Evolutionary conservation across 1,140 invertebrate genomes (phyloP).

Genomic region (Saccostrea glomerata): DNA sequence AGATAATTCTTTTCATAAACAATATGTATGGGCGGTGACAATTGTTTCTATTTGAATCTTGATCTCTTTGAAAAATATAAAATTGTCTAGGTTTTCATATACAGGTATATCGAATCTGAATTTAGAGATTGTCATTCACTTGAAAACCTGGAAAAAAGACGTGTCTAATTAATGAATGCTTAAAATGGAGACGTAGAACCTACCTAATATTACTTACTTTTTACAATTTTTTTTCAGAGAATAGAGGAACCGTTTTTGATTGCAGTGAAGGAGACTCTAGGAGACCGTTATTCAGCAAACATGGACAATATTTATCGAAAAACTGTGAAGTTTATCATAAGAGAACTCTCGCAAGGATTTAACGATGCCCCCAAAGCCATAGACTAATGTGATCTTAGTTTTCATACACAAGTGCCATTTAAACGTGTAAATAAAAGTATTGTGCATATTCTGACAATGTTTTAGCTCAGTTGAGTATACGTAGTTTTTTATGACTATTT

Average conservation of each 20-base stretch:
- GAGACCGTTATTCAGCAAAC: conserved; percentile 93
- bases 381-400: background rate
- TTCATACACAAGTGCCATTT: background rate
- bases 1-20: no score
- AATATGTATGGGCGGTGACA: no score
- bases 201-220: no score
- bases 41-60: no score
- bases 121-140: no score
- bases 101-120: no score
- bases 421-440: background rate
- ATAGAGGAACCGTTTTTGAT: conserved; percentile 93
- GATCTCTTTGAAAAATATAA: no score
- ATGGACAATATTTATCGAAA: conserved; percentile 94
- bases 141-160: no score
- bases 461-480: background rate
- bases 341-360: conserved; percentile 90
- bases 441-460: background rate
- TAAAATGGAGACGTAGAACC: no score
- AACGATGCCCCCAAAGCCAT: conserved; percentile 75
- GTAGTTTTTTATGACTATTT: no score
- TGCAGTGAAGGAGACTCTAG: conserved; percentile 90
- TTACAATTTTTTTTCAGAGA: conserved; percentile 83
- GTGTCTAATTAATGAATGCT: no score
- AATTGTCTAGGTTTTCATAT: no score
- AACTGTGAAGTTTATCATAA: conserved; percentile 93